Percentiles rank a stretch among this genome's conserved stretches.
Conservation (phyloP, 2,797 vertebrate genomes). For the Pantherophis alleghaniensis region DNA sequence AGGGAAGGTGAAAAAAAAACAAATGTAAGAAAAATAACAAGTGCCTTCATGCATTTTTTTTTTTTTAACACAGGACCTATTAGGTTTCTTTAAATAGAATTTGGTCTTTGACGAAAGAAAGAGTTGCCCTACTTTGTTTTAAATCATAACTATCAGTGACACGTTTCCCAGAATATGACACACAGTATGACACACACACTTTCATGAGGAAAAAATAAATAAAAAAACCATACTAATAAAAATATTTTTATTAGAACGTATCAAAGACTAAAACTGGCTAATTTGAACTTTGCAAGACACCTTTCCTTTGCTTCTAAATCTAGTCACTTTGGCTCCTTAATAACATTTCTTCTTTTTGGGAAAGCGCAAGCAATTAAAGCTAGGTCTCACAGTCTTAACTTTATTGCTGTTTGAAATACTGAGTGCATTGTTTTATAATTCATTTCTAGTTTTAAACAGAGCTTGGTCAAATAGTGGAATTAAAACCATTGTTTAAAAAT, state of each 20-base stretch:
- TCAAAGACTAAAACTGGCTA: not conserved
- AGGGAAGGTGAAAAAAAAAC: not conserved
- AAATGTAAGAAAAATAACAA: not conserved
- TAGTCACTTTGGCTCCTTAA: constrained; percentile 20
- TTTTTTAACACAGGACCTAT: not conserved
- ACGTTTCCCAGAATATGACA: not conserved
- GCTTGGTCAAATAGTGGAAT: constrained; percentile 17
- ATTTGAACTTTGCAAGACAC: not conserved
- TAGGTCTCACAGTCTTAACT: not conserved
- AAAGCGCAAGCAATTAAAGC: constrained; percentile 7
- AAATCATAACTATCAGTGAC: not conserved
- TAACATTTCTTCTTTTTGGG: constrained; percentile 16
- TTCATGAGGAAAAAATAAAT: not conserved
- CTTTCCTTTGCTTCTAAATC: not conserved
- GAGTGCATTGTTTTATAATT: constrained; percentile 15
- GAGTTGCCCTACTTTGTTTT: not conserved
- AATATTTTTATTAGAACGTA: not conserved
- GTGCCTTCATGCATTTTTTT: not conserved
- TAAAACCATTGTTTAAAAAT: constrained; percentile 35
- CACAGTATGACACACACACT: not conserved
- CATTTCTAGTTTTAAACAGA: constrained; percentile 38
- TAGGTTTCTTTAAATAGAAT: not conserved
- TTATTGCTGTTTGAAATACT: constrained; percentile 24
- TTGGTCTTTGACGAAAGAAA: not conserved
- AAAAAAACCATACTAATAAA: not conserved